These are phyloP conservation scores for Drosophila pruinosa DNA, from an alignment of 1,140 invertebrate species.

Conservation along the genomic window DNA sequence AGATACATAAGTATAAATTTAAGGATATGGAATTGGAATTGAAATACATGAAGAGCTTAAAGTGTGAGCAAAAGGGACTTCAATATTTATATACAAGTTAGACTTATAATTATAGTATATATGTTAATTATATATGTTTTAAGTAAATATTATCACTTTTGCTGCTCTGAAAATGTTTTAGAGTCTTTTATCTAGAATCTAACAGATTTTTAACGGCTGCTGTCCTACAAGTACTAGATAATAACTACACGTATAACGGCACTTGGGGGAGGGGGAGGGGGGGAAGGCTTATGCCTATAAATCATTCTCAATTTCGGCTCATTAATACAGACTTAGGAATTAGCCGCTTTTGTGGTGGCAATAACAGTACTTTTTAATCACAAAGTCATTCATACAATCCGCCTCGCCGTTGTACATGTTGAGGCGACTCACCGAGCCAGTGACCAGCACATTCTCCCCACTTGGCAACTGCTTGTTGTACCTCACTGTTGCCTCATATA, in stretches of 20 bases:
- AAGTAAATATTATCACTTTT: constrained; percentile 37
- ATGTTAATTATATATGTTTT: not conserved
- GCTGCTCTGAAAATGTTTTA: constrained; percentile 11
- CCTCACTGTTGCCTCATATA: constrained; percentile 86
- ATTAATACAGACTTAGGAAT: not conserved
- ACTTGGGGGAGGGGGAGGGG: too few relatives aligned
- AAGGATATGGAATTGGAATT: not conserved
- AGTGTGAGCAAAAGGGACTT: not conserved
- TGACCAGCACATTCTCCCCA: constrained; percentile 50
- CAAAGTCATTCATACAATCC: constrained; percentile 83
- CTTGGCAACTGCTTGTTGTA: constrained; percentile 58
- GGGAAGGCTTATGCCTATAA: too few relatives aligned
- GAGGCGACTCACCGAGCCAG: constrained; percentile 85
- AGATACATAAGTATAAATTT: not conserved
- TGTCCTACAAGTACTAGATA: not conserved
- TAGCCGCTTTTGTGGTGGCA: constrained; percentile 72
- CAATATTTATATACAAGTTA: not conserved
- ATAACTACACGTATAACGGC: constrained; percentile 36
- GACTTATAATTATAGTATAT: not conserved
- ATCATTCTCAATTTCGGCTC: not conserved
- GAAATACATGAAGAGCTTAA: constrained; percentile 1
- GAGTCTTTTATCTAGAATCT: constrained; percentile 6
- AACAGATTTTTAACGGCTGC: constrained; percentile 7
- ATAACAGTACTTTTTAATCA: constrained; percentile 85
- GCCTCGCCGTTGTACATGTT: constrained; percentile 85